Percentiles rank a stretch among this genome's conserved stretches.
Evolutionary conservation across 2,113 vertebrate genomes (phyloP).

Genomic region (Nicator chloris): DNA sequence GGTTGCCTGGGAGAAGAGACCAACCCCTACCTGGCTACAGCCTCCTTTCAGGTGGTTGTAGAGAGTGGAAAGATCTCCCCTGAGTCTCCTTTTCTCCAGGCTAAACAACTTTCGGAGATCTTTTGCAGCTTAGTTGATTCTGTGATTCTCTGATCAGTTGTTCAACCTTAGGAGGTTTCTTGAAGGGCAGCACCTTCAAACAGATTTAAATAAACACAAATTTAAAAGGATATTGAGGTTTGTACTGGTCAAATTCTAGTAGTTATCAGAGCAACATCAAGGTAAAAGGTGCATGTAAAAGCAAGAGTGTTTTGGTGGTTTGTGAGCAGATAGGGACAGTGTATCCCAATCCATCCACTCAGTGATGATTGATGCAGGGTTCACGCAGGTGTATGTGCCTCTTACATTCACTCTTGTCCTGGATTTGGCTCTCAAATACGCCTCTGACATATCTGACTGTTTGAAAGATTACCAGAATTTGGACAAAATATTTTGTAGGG

Average conservation of each 20-base stretch:
- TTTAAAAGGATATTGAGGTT: not conserved
- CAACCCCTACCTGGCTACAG: not conserved
- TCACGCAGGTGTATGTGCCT: accelerated
- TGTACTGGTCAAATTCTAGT: not conserved
- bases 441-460: not conserved
- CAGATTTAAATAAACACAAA: not conserved
- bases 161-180: not conserved
- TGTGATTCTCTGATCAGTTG: not conserved
- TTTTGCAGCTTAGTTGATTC: not conserved
- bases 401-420: not conserved
- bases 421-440: not conserved
- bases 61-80: not conserved
- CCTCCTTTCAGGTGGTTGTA: not conserved
- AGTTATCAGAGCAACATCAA: not conserved
- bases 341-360: not conserved
- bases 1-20: not conserved
- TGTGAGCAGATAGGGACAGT: not conserved
- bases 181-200: not conserved
- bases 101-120: not conserved
- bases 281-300: not conserved
- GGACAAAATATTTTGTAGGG: not conserved
- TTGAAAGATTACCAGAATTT: not conserved
- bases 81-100: not conserved
- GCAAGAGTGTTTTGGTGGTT: not conserved
- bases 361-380: too few species aligned